Conservation (phyloP, 1,140 invertebrate genomes). For the Drosophila simulans region DNA sequence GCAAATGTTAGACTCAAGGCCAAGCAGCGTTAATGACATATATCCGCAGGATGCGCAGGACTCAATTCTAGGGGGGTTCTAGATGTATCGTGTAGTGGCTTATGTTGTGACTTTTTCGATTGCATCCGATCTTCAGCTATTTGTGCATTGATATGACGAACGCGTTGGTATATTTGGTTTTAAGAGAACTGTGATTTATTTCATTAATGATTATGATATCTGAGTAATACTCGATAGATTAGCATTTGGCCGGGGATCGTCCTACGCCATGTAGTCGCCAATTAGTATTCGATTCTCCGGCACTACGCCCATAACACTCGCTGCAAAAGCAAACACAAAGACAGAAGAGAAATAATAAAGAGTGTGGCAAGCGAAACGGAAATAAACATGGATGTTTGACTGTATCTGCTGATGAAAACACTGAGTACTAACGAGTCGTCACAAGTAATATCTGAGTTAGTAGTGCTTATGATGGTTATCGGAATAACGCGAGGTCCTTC, state of each 20-base stretch:
- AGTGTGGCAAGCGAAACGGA: conserved; percentile 34
- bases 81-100: conserved; percentile 20
- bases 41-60: conserved; percentile 39
- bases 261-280: conserved; percentile 84
- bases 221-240: conserved; percentile 66
- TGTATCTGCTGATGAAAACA: conserved; percentile 4
- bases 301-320: conserved; percentile 84
- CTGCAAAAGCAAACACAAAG: conserved; percentile 55
- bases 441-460: conserved; percentile 17
- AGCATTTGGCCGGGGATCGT: conserved; percentile 36
- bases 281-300: conserved; percentile 84
- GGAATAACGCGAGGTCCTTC: conserved; percentile 33
- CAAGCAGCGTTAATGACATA: conserved; percentile 53
- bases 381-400: conserved; percentile 24
- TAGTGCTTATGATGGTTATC: conserved; percentile 38
- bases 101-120: conserved; percentile 26
- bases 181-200: conserved; percentile 33
- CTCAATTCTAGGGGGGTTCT: conserved; percentile 39
- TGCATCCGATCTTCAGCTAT: conserved; percentile 33
- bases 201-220: conserved; percentile 22
- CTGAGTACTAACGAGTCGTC: conserved; percentile 12
- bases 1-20: conserved; percentile 66
- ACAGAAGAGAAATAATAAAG: conserved; percentile 42
- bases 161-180: conserved; percentile 18
- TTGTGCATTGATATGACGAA: conserved; percentile 78